phyloP scores from a whole-genome alignment of 1,140 invertebrate genomes.

The Metopolophium dirhodum region DNA sequence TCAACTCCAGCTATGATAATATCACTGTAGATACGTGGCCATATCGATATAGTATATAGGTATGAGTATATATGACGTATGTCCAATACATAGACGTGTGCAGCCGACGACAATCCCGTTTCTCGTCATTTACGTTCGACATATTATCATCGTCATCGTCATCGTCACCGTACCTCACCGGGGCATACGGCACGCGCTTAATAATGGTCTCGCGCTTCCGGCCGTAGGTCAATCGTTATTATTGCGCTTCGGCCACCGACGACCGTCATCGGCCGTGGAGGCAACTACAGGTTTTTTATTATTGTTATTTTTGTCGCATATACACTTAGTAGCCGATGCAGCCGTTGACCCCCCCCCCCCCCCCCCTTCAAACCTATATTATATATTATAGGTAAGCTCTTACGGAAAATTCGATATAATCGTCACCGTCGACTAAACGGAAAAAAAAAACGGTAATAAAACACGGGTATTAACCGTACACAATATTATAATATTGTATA shows the following conservation, averaged over 20 bases:
- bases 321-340: no score
- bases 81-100: background rate
- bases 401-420: background rate
- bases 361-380: no score
- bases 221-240: background rate
- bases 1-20: background rate
- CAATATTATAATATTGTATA: background rate
- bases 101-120: background rate
- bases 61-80: background rate
- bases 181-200: background rate
- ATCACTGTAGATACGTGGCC: background rate
- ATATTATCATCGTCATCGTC: background rate
- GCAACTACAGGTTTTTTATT: background rate
- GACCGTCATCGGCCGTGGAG: no score
- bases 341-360: no score
- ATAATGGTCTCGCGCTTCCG: background rate
- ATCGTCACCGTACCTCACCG: background rate
- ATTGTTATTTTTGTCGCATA: background rate
- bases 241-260: background rate
- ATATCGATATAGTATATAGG: no score
- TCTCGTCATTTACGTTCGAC: background rate
- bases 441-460: slow-evolving; percentile 11
- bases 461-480: background rate
- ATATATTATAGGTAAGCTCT: background rate
- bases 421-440: background rate